phyloP scores from a whole-genome alignment of 2,888 invertebrate species.

The Troides oblongomaculatus region DNA sequence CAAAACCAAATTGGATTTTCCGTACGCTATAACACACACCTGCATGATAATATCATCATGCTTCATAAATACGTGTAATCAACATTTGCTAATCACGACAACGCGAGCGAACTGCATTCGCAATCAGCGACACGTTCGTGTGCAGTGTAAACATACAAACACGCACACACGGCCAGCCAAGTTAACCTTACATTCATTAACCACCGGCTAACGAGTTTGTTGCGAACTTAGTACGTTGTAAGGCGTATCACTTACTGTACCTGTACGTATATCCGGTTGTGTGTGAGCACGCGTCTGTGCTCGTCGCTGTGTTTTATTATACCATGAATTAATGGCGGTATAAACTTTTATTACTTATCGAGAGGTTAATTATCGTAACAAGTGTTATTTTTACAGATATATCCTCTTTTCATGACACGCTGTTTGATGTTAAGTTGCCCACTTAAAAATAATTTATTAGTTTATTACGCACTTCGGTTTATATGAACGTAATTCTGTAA shows the following conservation, averaged over 20 bases:
- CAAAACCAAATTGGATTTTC: too few relatives aligned
- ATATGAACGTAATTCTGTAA: too few relatives aligned
- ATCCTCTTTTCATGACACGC: too few relatives aligned
- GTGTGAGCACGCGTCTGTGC: background rate
- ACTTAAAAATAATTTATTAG: too few relatives aligned
- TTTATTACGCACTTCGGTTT: too few relatives aligned
- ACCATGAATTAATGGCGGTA: too few relatives aligned
- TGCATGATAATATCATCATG: too few relatives aligned
- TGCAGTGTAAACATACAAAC: background rate
- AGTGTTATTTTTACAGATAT: too few relatives aligned
- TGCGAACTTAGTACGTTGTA: background rate
- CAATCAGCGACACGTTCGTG: background rate
- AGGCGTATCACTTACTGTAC: background rate
- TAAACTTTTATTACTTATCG: too few relatives aligned
- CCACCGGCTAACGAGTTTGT: conserved; percentile 5
- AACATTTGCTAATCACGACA: conserved; percentile 1
- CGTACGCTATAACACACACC: too few relatives aligned
- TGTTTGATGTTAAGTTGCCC: too few relatives aligned
- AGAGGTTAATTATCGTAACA: too few relatives aligned
- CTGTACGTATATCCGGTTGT: background rate
- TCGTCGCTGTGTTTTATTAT: background rate
- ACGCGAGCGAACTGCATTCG: background rate
- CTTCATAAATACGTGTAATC: background rate
- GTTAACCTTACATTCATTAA: conserved; percentile 11
- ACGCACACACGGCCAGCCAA: background rate